phyloP scores from a whole-genome alignment of 2,888 invertebrate genomes.

The Drosophila limbata region DNA sequence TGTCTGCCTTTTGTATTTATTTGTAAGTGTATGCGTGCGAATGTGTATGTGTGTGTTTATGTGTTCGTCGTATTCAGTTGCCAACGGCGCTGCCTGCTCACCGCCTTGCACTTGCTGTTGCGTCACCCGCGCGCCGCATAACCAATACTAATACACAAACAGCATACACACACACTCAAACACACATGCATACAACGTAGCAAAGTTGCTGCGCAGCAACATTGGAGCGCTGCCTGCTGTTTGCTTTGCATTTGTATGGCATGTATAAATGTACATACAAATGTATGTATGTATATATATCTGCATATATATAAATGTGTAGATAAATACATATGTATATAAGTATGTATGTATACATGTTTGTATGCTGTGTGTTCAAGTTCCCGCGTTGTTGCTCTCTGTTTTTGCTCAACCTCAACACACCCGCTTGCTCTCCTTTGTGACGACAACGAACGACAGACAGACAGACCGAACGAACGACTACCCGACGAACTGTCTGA shows the following conservation, averaged over 20 bases:
- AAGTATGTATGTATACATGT: slow-evolving; percentile 12
- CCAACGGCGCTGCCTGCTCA: slow-evolving; percentile 67
- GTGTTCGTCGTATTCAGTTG: slow-evolving; percentile 63
- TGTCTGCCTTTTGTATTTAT: slow-evolving; percentile 51
- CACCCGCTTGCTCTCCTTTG: slow-evolving; percentile 19
- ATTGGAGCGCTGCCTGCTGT: slow-evolving; percentile 52
- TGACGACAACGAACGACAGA: slow-evolving; percentile 37
- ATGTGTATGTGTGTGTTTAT: slow-evolving; percentile 14
- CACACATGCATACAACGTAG: slow-evolving; percentile 25
- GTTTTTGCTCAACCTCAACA: slow-evolving; percentile 73
- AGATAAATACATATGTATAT: not conserved
- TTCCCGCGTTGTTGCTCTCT: slow-evolving; percentile 62
- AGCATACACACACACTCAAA: slow-evolving; percentile 12
- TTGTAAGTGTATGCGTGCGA: slow-evolving; percentile 4
- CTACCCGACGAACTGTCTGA: slow-evolving; percentile 10
- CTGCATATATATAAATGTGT: not conserved
- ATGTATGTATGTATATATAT: slow-evolving; percentile 2
- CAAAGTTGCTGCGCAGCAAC: slow-evolving; percentile 58
- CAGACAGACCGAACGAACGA: slow-evolving; percentile 17
- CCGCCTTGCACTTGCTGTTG: slow-evolving; percentile 77
- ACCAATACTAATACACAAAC: slow-evolving; percentile 42
- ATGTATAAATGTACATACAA: slow-evolving; percentile 10
- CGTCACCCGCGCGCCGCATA: slow-evolving; percentile 69
- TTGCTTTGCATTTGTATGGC: slow-evolving; percentile 55
- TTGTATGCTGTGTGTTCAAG: slow-evolving; percentile 44